Evolutionary conservation across 2,113 vertebrate genomes (phyloP), one percentile per base, ranked within the genome.

Genomic region (Tringa solitaria): DNA sequence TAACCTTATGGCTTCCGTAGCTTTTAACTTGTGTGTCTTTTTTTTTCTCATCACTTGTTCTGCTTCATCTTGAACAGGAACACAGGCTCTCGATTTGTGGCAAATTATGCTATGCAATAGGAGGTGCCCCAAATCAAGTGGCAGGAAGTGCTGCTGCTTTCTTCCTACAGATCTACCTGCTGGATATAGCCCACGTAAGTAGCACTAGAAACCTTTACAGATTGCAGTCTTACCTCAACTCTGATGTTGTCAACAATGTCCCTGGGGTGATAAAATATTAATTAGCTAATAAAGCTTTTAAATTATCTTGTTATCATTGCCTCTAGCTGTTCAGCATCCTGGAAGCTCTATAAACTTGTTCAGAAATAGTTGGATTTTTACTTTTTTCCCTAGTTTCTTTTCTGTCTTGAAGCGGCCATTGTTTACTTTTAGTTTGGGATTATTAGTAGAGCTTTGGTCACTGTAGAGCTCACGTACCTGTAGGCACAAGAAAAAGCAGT

Each of bases 151-250:
- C 99, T 68, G 98, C 98, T 1, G 98, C 99, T 57, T 99, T 99
- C 97, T 99, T 99, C 97, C 98, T 99, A 77, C 99, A 99, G 92
- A 99, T 99, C 96, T 99, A 99, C 98, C 98, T 99, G 93, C 98
- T 99, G 1, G 99, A 99, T 43, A 98, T 99, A 33, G 99, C 99
- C 63, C 99, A 98, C 94, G 99, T 99, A 97, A 98, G 88, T 93
- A 80, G 61, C 87, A 80, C 14, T 5, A 32, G 61, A 92, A 85
- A 56, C 46, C 27, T 51, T 43, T 57, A 21, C 48, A 68, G 39
- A 16, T 7, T 80, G 27, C 28, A 81, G 50, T 12, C 23, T 76
- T 46, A 28, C 14, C 24, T 90, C 41, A 48, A 21, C 28, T n/a
- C 37, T 73, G 65, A 45, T 65, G 32, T 35, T 50, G 35, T 68